Conservation (phyloP, 2,888 invertebrate genomes). For the Dorcus parallelipipedus region DNA sequence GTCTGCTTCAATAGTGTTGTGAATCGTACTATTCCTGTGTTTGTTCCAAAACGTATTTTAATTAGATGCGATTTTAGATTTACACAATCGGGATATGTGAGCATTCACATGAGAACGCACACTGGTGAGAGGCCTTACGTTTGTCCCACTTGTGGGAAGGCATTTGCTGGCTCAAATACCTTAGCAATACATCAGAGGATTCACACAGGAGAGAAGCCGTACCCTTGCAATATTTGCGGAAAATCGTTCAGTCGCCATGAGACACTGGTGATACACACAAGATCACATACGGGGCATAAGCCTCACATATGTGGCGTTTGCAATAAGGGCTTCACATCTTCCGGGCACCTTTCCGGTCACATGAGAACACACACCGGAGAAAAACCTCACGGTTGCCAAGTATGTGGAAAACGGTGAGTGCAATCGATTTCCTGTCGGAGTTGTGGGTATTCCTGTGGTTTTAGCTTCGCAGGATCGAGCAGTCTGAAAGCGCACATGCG, state of each 20-base stretch:
- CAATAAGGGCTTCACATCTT: conserved; percentile 45
- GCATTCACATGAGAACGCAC: conserved; percentile 50
- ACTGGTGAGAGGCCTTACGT: conserved; percentile 49
- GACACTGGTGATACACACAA: conserved; percentile 45
- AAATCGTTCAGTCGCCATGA: conserved; percentile 48
- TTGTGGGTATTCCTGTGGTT: neutral
- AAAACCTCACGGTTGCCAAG: conserved; percentile 43
- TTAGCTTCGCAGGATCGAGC: conserved; percentile 44
- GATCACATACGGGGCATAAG: conserved; percentile 47
- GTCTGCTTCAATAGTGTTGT: too few species aligned
- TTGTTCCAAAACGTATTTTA: neutral
- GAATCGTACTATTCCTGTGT: too few species aligned
- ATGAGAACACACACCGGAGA: conserved; percentile 48
- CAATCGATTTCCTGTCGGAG: conserved; percentile 1
- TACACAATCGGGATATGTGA: conserved; percentile 50
- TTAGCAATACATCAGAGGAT: conserved; percentile 46
- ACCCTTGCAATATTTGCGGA: conserved; percentile 42
- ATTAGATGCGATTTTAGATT: conserved; percentile 36
- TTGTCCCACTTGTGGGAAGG: conserved; percentile 48
- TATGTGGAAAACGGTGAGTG: conserved; percentile 45
- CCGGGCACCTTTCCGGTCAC: conserved; percentile 46
- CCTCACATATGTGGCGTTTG: conserved; percentile 46
- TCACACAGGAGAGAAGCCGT: conserved; percentile 49
- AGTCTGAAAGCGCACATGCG: conserved; percentile 45
- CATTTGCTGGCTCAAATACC: conserved; percentile 49